phyloP scores from a whole-genome alignment of 2,113 vertebrate species.

The Lycaon pictus region DNA sequence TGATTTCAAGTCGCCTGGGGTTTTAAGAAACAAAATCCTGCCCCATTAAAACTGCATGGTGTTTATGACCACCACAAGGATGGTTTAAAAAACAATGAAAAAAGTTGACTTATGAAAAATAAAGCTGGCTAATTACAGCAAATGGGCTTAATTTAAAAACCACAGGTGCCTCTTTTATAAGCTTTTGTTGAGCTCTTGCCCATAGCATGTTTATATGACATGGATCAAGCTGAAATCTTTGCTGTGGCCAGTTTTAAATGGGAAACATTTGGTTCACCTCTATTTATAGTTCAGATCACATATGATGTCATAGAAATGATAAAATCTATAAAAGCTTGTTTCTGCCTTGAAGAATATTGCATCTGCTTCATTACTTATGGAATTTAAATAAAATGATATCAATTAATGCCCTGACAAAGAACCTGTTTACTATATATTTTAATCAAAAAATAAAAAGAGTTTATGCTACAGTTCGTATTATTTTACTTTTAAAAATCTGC shows the following conservation, averaged over 20 bases:
- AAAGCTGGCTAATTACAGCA: conserved; percentile 85
- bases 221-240: conserved; percentile 69
- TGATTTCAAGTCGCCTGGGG: conserved; percentile 72
- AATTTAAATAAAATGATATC: conserved; percentile 65
- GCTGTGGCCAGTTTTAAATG: conserved; percentile 77
- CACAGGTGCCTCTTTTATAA: conserved; percentile 85
- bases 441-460: neutral
- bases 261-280: conserved; percentile 75
- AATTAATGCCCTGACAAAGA: conserved; percentile 56
- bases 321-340: conserved; percentile 74
- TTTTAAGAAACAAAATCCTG: conserved; percentile 70
- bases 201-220: conserved; percentile 81
- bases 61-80: conserved; percentile 78
- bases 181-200: conserved; percentile 84
- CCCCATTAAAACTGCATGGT: conserved; percentile 71
- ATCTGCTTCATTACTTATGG: conserved; percentile 52
- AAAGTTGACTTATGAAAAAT: conserved; percentile 81
- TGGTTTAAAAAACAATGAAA: conserved; percentile 75
- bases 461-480: conserved; percentile 54
- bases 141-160: conserved; percentile 84
- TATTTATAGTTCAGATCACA: conserved; percentile 67
- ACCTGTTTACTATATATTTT: conserved; percentile 20
- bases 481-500: conserved; percentile 74
- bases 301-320: conserved; percentile 83
- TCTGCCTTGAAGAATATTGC: conserved; percentile 69